These are phyloP conservation scores for Meleagris gallopavo DNA, from an alignment of 2,113 vertebrate genomes.

Conservation along the genomic window DNA sequence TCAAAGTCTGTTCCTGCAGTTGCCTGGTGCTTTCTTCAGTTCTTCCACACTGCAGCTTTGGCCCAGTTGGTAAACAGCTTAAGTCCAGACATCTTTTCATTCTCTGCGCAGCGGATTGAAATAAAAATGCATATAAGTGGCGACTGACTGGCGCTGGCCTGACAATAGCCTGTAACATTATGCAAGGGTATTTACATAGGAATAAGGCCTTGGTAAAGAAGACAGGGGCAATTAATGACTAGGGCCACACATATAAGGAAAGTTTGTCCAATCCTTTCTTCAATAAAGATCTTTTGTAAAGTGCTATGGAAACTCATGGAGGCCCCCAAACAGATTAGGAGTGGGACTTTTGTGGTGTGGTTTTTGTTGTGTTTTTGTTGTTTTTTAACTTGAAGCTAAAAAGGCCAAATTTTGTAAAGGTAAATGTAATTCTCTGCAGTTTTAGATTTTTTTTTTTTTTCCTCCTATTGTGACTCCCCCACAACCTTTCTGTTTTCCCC, in stretches of 20 bases:
- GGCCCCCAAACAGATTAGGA: constrained; percentile 76
- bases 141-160: constrained; percentile 81
- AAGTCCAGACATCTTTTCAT: constrained; percentile 86
- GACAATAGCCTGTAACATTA: constrained; percentile 86
- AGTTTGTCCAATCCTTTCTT: constrained; percentile 80
- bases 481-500: not conserved
- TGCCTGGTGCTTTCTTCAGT: constrained; percentile 80
- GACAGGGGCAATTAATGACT: constrained; percentile 80
- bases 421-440: constrained; percentile 3
- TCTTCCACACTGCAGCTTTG: constrained; percentile 80
- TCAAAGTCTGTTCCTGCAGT: constrained; percentile 76
- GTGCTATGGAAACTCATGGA: constrained; percentile 79
- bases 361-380: not conserved
- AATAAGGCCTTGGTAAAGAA: constrained; percentile 81
- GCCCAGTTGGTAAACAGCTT: constrained; percentile 87
- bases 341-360: constrained; percentile 52
- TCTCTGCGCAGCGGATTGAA: constrained; percentile 80
- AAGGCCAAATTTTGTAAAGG: constrained; percentile 51
- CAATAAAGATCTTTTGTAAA: constrained; percentile 82
- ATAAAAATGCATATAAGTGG: constrained; percentile 84
- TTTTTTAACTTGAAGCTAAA: constrained; percentile 1
- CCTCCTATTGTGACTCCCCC: not conserved
- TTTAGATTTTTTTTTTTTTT: not conserved
- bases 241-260: constrained; percentile 82
- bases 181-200: constrained; percentile 89